Evolutionary conservation across 2,113 vertebrate genomes (phyloP).

Genomic region (Antigone vipio): DNA sequence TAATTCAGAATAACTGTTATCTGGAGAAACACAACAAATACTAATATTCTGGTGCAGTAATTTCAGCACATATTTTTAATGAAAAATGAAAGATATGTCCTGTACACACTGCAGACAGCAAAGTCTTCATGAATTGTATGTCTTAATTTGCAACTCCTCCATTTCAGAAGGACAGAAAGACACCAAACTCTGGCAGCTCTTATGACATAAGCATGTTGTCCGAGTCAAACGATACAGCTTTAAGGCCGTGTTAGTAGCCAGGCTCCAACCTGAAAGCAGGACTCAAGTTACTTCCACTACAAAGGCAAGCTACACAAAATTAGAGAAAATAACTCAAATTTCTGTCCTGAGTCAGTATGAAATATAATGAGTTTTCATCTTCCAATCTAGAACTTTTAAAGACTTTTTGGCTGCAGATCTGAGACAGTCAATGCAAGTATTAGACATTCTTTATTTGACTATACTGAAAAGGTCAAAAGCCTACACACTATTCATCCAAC

Average conservation of each 20-base stretch:
- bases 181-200: neutral
- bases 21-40: neutral
- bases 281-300: neutral
- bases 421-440: neutral
- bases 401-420: neutral
- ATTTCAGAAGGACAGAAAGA: neutral
- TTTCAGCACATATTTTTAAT: neutral
- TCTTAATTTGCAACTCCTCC: neutral
- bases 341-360: neutral
- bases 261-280: neutral
- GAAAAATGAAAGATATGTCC: neutral
- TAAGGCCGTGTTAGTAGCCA: neutral
- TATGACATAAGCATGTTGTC: neutral
- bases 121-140: neutral
- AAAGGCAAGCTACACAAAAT: neutral
- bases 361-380: neutral
- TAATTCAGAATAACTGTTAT: neutral
- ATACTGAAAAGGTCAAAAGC: neutral
- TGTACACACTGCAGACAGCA: neutral
- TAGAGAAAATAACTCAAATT: neutral
- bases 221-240: neutral
- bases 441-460: constrained; percentile 11
- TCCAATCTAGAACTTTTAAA: neutral
- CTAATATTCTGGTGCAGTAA: neutral
- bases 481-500: neutral